Conservation (phyloP, 2,113 vertebrate species). For the Ptychochromis oligacanthus region DNA sequence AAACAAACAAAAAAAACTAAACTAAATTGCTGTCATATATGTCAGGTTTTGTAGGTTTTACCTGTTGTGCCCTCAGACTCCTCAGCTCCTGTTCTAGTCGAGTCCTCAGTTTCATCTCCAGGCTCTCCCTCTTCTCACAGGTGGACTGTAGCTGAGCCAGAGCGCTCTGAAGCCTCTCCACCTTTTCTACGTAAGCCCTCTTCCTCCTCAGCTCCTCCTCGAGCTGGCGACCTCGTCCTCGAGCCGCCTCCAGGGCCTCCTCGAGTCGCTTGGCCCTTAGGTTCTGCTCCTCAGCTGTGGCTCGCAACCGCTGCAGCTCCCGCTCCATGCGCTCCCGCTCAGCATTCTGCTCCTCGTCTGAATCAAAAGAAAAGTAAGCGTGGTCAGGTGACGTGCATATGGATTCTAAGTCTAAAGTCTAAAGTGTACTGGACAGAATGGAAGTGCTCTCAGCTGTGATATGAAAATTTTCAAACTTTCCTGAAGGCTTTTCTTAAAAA, state of each 20-base stretch:
- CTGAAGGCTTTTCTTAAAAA: not conserved
- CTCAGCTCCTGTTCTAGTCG: conserved; percentile 96
- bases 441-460: not conserved
- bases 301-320: conserved; percentile 85
- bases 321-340: conserved; percentile 90
- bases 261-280: conserved; percentile 87
- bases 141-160: conserved; percentile 95
- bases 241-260: conserved; percentile 89
- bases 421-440: not conserved
- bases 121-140: conserved; percentile 94
- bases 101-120: conserved; percentile 91
- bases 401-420: not conserved
- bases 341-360: conserved; percentile 91
- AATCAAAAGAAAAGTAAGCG: not conserved
- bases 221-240: conserved; percentile 85
- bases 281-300: conserved; percentile 88
- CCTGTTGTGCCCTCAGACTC: conserved; percentile 93
- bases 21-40: not conserved
- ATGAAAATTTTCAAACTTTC: not conserved
- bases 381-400: not conserved
- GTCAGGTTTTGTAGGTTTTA: not conserved
- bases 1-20: no score
- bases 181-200: conserved; percentile 94
- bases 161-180: conserved; percentile 94
- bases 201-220: conserved; percentile 95